A percentile compares a stretch with the other conserved stretches of the same genome.
These are phyloP conservation scores for Lycophotia porphyrea DNA, from an alignment of 2,888 invertebrate genomes.

Conservation along the genomic window DNA sequence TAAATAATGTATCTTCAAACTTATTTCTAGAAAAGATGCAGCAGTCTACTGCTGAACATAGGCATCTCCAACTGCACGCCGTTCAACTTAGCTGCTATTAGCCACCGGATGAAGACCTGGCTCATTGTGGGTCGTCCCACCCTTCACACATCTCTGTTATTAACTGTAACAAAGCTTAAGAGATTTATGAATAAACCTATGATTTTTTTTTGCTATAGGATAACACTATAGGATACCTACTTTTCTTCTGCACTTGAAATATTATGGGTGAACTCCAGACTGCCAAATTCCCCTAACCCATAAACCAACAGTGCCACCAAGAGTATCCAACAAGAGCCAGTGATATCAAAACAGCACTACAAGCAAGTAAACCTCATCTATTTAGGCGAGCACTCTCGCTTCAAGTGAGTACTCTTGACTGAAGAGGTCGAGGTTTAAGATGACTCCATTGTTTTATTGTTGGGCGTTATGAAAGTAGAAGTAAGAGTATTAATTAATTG, in stretches of 20 bases:
- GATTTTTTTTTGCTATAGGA: background rate
- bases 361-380: constrained; percentile 49
- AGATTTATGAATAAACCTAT: background rate
- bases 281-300: constrained; percentile 10
- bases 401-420: constrained; percentile 37
- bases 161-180: background rate
- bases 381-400: constrained; percentile 48
- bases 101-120: background rate
- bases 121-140: background rate
- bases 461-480: background rate
- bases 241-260: background rate
- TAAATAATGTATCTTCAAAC: background rate
- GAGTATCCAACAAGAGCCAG: background rate
- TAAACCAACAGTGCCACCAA: background rate
- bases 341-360: constrained; percentile 20
- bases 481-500: no score
- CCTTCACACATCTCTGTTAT: background rate
- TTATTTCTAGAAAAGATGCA: background rate
- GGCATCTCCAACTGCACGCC: background rate
- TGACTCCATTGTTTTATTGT: constrained; percentile 38
- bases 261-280: background rate
- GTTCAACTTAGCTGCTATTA: background rate
- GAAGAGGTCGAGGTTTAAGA: constrained; percentile 36
- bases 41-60: background rate
- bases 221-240: background rate